Evolutionary conservation across 2,888 invertebrate genomes (phyloP), one percentile per base, ranked within the genome.

Genomic region (Stegophylla sp.): DNA sequence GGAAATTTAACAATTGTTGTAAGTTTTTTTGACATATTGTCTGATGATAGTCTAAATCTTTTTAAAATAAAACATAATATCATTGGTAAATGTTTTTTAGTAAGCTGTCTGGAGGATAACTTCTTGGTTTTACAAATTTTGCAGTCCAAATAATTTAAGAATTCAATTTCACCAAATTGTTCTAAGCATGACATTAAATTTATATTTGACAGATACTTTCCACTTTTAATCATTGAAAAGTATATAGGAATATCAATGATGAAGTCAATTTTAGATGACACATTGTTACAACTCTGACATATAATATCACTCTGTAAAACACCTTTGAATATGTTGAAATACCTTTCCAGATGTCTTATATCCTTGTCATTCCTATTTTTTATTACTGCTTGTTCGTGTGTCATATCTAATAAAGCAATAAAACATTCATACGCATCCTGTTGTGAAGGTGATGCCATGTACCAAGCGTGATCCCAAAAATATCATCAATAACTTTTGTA

Each of bases 361-460:
- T 83, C 84, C 53, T 82, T 84, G 83, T 84, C 74, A 86, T 86
- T 83, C 85, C 84, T 74, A 86, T 86, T 59, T 86, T 86, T 48
- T 45, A 89, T 88, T 72, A 88, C 89, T 82, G 89, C 89, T 85
- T 95, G 94, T 86, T 94, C 90, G 87, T 98, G 98, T 82, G 98
- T 88, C 13, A 97, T 93, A 86, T 97, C 95, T 69, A 98, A 89
- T 0, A 96, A 94, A 53, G 97, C 96, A 84, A 98, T 97, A 86
- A 98, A 96, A 88, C 98, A 98, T 88, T 99, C 98, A 86, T 99
- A 98, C 28, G 98, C 98, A 87, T 99, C 98, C 87, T 98, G 98
- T 86, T 98, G 98, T 86, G 97, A 95, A 73, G 84, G 96, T 73
- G 97, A 96, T 43, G 97, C 96, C 84, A 98, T 90, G 87, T 97